phyloP scores from a whole-genome alignment of 2,888 invertebrate species.

The Chrysomela aeneicollis region DNA sequence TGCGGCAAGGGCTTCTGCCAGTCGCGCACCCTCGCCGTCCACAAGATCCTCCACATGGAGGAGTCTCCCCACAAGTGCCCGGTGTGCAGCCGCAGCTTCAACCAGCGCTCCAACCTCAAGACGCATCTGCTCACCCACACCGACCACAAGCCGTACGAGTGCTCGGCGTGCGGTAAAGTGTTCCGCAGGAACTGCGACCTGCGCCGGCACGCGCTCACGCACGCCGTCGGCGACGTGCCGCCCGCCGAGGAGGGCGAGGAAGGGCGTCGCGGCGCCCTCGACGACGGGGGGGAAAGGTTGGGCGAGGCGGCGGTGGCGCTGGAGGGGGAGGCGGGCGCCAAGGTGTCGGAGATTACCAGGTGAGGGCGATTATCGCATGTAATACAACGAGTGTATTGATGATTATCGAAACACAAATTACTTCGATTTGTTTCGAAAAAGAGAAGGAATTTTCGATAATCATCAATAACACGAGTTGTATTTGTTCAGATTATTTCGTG shows the following conservation, averaged over 20 bases:
- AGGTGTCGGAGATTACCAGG: constrained; percentile 44
- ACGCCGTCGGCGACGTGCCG: constrained; percentile 88
- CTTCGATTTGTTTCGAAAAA: too few species aligned
- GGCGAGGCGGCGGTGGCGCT: background rate
- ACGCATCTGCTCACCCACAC: constrained; percentile 90
- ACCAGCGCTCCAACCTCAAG: constrained; percentile 91
- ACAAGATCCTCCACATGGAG: constrained; percentile 92
- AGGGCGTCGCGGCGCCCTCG: constrained; percentile 58
- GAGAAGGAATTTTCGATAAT: too few species aligned
- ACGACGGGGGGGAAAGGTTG: constrained; percentile 44
- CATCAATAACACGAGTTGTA: too few species aligned
- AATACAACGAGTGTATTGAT: too few species aligned
- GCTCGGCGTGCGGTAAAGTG: constrained; percentile 56
- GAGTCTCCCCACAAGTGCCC: constrained; percentile 94
- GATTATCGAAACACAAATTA: too few species aligned
- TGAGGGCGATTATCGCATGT: too few species aligned
- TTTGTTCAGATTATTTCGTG: too few species aligned
- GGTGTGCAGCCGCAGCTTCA: constrained; percentile 88
- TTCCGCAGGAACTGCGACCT: constrained; percentile 84
- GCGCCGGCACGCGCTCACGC: constrained; percentile 87
- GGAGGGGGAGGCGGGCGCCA: background rate
- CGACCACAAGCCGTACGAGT: constrained; percentile 64
- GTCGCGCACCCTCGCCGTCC: constrained; percentile 93
- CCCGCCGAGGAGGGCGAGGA: constrained; percentile 69
- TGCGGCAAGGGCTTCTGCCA: constrained; percentile 99